phyloP scores from a whole-genome alignment of 2,888 invertebrate species.

The Lamproptera curius region DNA sequence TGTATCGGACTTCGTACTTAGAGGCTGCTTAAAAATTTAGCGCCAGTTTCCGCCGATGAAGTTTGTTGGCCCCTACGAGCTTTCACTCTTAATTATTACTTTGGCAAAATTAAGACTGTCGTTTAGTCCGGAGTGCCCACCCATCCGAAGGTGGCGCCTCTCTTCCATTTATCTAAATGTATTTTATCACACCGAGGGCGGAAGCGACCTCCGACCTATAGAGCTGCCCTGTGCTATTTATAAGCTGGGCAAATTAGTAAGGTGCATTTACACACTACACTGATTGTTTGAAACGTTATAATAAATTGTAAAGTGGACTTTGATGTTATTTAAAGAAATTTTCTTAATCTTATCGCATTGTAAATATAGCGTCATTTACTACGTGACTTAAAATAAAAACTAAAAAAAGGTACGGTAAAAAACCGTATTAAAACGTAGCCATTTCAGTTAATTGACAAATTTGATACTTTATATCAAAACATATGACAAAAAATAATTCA shows the following conservation, averaged over 20 bases:
- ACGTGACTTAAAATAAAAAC: no score
- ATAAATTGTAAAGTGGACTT: no score
- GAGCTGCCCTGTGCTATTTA: conserved; percentile 40
- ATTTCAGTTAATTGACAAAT: no score
- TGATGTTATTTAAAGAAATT: no score
- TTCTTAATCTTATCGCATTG: no score
- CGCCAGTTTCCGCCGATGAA: conserved; percentile 49
- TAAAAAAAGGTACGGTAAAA: no score
- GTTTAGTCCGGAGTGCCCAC: conserved; percentile 65
- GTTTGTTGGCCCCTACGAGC: conserved; percentile 56
- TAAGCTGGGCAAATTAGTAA: conserved; percentile 9
- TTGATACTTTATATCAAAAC: no score
- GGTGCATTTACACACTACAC: conserved; percentile 3
- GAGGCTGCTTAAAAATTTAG: conserved; percentile 74
- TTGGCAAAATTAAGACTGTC: conserved; percentile 79
- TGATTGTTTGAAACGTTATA: conserved; percentile 13
- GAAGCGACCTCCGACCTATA: conserved; percentile 32
- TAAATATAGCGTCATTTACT: no score
- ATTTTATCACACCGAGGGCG: conserved; percentile 68
- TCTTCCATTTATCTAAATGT: conserved; percentile 74
- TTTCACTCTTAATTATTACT: conserved; percentile 79
- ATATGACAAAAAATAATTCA: no score
- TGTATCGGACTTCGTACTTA: conserved; percentile 75
- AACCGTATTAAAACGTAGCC: no score
- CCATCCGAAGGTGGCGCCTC: conserved; percentile 62